Conservation (phyloP, 1,140 invertebrate genomes). For the Drosophila sp. region DNA sequence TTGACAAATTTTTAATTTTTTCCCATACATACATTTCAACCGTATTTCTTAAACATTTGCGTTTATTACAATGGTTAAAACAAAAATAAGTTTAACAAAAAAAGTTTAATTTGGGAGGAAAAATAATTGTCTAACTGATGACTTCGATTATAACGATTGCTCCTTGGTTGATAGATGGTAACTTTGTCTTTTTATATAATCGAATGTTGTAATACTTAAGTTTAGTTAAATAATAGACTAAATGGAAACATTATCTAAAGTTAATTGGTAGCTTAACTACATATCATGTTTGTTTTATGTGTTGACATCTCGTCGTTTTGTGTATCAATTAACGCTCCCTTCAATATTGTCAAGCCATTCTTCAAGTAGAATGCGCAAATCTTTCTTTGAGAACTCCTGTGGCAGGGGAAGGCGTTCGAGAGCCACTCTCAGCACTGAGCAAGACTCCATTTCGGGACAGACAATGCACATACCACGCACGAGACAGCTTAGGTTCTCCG, state of each 20-base stretch:
- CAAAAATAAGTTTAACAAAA: constrained; percentile 42
- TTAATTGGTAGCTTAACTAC: constrained; percentile 2
- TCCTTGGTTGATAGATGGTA: not conserved
- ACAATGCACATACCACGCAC: constrained; percentile 73
- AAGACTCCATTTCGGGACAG: constrained; percentile 64
- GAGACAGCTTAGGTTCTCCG: constrained; percentile 72
- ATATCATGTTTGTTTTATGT: not conserved
- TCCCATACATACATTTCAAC: not conserved
- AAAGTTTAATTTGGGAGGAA: constrained; percentile 21
- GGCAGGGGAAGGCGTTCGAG: constrained; percentile 79
- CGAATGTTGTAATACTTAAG: not conserved
- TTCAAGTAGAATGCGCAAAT: constrained; percentile 66
- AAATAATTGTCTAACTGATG: constrained; percentile 56
- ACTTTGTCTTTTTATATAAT: not conserved
- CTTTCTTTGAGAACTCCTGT: constrained; percentile 78
- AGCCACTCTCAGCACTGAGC: constrained; percentile 66
- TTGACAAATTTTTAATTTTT: not conserved
- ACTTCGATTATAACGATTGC: not conserved
- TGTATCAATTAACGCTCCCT: constrained; percentile 28
- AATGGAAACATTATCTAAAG: constrained; percentile 1
- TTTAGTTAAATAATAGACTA: not conserved
- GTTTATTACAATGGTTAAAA: constrained; percentile 19
- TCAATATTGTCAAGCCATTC: constrained; percentile 65
- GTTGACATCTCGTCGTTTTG: not conserved
- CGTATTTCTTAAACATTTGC: not conserved